These are phyloP conservation scores for Trogon melanurus DNA, from an alignment of 2,113 vertebrate genomes.

Conservation along the genomic window DNA sequence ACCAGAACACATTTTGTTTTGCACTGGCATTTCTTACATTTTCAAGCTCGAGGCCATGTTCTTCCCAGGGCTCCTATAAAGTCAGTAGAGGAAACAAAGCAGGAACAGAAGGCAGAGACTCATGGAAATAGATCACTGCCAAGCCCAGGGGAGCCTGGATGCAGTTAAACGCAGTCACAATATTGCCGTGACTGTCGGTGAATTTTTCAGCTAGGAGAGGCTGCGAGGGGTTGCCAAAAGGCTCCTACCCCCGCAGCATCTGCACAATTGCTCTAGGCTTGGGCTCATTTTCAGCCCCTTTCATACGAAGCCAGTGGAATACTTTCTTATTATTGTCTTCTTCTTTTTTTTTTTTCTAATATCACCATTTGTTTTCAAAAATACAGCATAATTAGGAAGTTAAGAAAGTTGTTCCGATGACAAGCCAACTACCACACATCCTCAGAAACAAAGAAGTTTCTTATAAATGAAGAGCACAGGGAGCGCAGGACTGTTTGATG, in stretches of 20 bases:
- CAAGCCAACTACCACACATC: neutral
- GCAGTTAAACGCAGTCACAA: neutral
- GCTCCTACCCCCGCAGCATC: neutral
- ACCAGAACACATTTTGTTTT: neutral
- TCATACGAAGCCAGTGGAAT: neutral
- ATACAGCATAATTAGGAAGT: neutral
- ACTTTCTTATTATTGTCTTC: no score
- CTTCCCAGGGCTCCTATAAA: neutral
- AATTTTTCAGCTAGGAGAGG: neutral
- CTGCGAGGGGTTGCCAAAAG: no score
- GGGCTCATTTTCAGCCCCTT: neutral
- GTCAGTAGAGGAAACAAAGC: neutral
- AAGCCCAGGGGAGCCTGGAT: neutral
- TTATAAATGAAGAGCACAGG: neutral
- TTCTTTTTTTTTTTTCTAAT: neutral
- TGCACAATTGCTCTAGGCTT: neutral
- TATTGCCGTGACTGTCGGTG: rapidly evolving
- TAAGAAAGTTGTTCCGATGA: neutral
- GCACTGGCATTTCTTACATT: neutral
- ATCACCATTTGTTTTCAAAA: neutral
- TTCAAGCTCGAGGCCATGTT: neutral
- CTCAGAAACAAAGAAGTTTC: neutral
- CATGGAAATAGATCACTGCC: neutral
- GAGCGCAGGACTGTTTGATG: neutral
- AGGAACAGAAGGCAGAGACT: neutral